Conservation (phyloP, 2,888 invertebrate species). For the Hypsopygia costalis region DNA sequence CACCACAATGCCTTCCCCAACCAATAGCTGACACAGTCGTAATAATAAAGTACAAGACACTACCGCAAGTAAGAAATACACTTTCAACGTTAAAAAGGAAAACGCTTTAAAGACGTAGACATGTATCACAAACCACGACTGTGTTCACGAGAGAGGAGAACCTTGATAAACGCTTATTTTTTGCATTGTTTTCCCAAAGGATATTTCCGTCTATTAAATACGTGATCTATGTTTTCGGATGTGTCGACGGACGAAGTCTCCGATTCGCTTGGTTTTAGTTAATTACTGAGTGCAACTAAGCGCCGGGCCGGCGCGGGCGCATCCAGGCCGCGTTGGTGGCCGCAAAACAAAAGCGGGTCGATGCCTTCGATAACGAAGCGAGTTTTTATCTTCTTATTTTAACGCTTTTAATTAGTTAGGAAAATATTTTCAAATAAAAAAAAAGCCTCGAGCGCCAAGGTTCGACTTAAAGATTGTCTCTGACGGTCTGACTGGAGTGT, state of each 20-base stretch:
- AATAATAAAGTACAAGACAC: too few species aligned
- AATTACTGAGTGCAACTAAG: conserved; percentile 68
- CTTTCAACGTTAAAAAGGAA: too few species aligned
- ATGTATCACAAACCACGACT: too few species aligned
- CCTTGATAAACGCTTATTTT: too few species aligned
- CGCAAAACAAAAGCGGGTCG: conserved; percentile 75
- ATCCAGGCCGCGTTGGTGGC: conserved; percentile 54
- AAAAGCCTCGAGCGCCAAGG: conserved; percentile 58
- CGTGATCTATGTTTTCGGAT: conserved; percentile 10
- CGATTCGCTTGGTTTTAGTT: conserved; percentile 64
- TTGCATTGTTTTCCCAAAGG: too few species aligned
- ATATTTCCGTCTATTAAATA: conserved; percentile 5
- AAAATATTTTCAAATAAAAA: conserved; percentile 79
- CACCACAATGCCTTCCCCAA: too few species aligned
- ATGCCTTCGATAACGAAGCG: conserved; percentile 77
- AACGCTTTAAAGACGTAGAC: too few species aligned
- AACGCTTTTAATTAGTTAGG: conserved; percentile 80
- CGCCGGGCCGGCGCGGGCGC: conserved; percentile 46
- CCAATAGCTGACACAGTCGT: too few species aligned
- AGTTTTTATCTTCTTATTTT: conserved; percentile 76
- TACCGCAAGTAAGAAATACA: too few species aligned
- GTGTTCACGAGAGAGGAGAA: too few species aligned
- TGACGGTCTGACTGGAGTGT: conserved; percentile 55
- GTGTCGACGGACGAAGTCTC: conserved; percentile 14
- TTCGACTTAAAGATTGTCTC: conserved; percentile 63